Percentiles rank a stretch among this genome's conserved stretches.
Evolutionary conservation across 2,888 invertebrate species (phyloP).

Genomic region (Onchidella celtica): DNA sequence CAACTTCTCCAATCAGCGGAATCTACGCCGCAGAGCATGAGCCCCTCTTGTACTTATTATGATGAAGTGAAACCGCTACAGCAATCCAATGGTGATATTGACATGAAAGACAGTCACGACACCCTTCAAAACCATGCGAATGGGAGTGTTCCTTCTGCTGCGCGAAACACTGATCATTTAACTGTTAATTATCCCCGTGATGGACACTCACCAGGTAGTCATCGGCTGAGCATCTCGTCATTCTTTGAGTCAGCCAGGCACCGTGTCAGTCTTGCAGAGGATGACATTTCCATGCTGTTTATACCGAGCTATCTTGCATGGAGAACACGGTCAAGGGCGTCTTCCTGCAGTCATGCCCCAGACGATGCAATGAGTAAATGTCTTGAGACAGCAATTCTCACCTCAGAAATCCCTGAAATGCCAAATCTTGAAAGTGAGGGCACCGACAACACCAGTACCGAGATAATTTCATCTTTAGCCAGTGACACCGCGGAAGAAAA

Average conservation of each 20-base stretch:
- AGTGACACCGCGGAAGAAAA: neutral
- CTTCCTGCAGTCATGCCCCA: neutral
- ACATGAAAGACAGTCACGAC: neutral
- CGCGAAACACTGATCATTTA: neutral
- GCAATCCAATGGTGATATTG: too few species aligned
- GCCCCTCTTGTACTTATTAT: neutral
- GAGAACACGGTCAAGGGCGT: neutral
- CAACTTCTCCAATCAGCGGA: neutral
- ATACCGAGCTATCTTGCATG: constrained; percentile 20
- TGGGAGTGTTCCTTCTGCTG: neutral
- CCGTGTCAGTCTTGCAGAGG: constrained; percentile 10
- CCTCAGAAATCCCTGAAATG: neutral
- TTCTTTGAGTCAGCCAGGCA: too few species aligned
- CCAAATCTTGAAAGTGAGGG: neutral
- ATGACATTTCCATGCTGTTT: constrained; percentile 31
- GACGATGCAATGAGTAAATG: neutral
- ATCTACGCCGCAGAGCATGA: neutral
- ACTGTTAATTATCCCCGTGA: neutral
- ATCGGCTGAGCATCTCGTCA: neutral
- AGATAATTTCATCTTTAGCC: neutral
- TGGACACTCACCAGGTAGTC: neutral
- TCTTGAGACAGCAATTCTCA: constrained; percentile 23
- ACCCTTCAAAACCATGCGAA: too few species aligned
- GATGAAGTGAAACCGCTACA: neutral
- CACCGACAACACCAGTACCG: neutral